A percentile compares a stretch with the other conserved stretches of the same genome.
Conservation (phyloP, 1,140 invertebrate species). For the Bombus confusus region DNA sequence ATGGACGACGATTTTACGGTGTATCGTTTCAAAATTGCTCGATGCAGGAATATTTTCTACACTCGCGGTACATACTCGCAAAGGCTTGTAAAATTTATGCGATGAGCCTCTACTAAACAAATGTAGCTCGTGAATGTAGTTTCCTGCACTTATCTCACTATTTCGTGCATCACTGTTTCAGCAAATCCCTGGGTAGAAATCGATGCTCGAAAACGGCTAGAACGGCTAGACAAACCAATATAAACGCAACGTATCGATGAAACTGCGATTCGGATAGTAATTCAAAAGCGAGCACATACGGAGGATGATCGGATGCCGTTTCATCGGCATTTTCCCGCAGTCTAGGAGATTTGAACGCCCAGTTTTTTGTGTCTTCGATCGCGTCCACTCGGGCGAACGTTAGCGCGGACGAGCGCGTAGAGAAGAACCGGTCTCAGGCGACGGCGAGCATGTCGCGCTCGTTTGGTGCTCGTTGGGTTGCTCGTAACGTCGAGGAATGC, state of each 20-base stretch:
- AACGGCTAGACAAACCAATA: background rate
- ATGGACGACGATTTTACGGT: background rate
- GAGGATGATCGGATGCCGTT: no score
- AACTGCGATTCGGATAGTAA: background rate
- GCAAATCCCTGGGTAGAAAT: background rate
- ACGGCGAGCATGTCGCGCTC: slow-evolving; percentile 58
- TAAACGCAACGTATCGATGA: background rate
- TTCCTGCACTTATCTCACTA: background rate
- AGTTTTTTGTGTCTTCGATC: slow-evolving; percentile 30
- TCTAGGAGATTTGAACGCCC: background rate
- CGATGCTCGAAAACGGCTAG: background rate
- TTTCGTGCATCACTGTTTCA: background rate
- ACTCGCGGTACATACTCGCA: no score
- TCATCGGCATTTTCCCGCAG: background rate
- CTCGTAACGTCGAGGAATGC: slow-evolving; percentile 69
- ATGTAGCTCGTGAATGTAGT: background rate
- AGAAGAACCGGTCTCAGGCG: slow-evolving; percentile 57
- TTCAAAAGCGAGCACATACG: background rate
- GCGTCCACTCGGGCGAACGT: slow-evolving; percentile 19
- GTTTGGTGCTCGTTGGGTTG: slow-evolving; percentile 60
- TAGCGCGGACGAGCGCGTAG: slow-evolving; percentile 29
- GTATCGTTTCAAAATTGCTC: background rate
- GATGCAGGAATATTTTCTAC: background rate
- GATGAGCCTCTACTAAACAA: background rate
- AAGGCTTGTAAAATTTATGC: background rate